Conservation (phyloP, 2,113 vertebrate genomes). For the Amphiprion ocellaris region DNA sequence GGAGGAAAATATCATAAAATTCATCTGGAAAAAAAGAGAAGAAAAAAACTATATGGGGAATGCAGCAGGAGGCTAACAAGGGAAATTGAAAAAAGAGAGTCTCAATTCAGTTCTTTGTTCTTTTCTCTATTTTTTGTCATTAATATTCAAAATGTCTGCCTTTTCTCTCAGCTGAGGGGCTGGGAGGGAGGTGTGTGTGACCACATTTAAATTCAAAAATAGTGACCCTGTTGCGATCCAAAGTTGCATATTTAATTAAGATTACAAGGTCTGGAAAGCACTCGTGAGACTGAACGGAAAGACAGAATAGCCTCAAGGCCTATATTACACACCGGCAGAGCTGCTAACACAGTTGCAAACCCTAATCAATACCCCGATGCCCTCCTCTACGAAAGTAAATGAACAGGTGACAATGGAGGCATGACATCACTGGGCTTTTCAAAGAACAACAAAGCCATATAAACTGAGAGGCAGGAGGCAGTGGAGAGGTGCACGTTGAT, state of each 20-base stretch:
- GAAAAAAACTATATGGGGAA: slow-evolving; percentile 67
- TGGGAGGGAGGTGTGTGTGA: slow-evolving; percentile 85
- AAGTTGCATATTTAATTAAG: slow-evolving; percentile 98
- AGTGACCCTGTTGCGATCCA: slow-evolving; percentile 93
- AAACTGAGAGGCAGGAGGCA: slow-evolving; percentile 69
- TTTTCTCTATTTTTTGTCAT: slow-evolving; percentile 88
- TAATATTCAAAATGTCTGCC: slow-evolving; percentile 90
- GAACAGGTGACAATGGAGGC: slow-evolving; percentile 90
- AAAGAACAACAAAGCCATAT: slow-evolving; percentile 77
- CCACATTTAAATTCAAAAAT: slow-evolving; percentile 92
- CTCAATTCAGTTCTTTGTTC: slow-evolving; percentile 91
- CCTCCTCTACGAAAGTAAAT: slow-evolving; percentile 80
- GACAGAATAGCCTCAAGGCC: slow-evolving; percentile 90
- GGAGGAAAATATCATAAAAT: slow-evolving; percentile 91
- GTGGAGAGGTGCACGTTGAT: slow-evolving; percentile 2
- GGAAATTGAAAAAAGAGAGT: slow-evolving; percentile 87
- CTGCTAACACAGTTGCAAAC: slow-evolving; percentile 89
- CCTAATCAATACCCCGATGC: slow-evolving; percentile 89
- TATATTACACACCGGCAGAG: slow-evolving; percentile 91
- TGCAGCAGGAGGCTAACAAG: slow-evolving; percentile 89
- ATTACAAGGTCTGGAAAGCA: slow-evolving; percentile 93
- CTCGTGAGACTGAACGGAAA: slow-evolving; percentile 87
- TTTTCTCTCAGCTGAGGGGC: slow-evolving; percentile 65
- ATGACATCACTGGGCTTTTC: slow-evolving; percentile 91
- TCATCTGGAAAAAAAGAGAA: slow-evolving; percentile 90